These are phyloP conservation scores for Zaprionus tsacasi DNA, from an alignment of 1,140 invertebrate genomes.

Conservation along the genomic window DNA sequence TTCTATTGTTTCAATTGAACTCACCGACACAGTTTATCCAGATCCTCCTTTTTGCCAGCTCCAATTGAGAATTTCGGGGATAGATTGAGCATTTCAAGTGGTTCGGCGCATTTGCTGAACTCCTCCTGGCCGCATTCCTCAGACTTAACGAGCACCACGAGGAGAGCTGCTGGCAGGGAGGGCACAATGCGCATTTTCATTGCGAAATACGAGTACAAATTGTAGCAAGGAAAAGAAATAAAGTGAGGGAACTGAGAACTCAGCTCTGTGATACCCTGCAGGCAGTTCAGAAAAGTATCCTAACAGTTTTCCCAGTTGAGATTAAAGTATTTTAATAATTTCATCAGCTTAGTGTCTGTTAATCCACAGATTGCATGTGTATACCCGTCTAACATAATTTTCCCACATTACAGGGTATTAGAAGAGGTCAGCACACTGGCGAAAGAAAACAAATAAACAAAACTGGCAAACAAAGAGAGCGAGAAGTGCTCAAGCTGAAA, in stretches of 20 bases:
- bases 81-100: constrained; percentile 86
- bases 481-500: constrained; percentile 67
- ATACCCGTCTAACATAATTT: background rate
- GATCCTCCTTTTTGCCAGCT: constrained; percentile 86
- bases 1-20: constrained; percentile 67
- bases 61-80: constrained; percentile 85
- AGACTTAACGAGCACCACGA: constrained; percentile 61
- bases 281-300: constrained; percentile 20
- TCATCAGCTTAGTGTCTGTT: no score
- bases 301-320: no score
- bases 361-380: background rate
- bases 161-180: constrained; percentile 35
- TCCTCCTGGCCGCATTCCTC: constrained; percentile 86
- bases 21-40: constrained; percentile 87
- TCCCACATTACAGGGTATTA: background rate
- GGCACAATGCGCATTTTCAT: constrained; percentile 44
- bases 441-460: constrained; percentile 72
- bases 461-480: constrained; percentile 69
- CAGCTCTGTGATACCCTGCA: background rate
- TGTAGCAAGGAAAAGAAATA: constrained; percentile 15
- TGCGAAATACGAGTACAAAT: constrained; percentile 43
- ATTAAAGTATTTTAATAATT: no score
- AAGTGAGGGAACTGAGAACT: background rate
- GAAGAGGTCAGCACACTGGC: background rate
- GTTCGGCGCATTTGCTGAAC: constrained; percentile 86